Conservation (phyloP, 2,113 vertebrate species). For the Engystomops pustulosus region DNA sequence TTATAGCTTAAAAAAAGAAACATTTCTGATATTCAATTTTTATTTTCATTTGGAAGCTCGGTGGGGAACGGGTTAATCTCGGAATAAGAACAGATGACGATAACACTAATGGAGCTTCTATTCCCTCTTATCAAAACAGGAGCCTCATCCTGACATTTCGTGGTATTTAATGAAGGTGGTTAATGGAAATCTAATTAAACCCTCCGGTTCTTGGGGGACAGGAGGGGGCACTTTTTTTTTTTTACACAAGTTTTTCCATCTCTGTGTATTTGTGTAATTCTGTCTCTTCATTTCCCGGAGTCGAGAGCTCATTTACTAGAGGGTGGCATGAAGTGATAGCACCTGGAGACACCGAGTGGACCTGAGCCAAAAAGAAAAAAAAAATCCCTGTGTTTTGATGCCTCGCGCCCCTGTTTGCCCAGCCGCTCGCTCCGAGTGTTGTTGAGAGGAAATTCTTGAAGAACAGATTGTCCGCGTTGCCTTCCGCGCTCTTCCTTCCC, state of each 20-base stretch:
- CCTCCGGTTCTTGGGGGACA: slow-evolving; percentile 15
- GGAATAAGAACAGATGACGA: slow-evolving; percentile 20
- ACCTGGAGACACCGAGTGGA: slow-evolving; percentile 1
- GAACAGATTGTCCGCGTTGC: slow-evolving; percentile 51
- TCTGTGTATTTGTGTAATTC: neutral
- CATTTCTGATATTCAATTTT: too few species aligned
- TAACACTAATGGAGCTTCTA: slow-evolving; percentile 21
- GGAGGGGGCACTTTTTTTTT: neutral
- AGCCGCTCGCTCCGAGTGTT: neutral
- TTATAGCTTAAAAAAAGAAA: neutral
- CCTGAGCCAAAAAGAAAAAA: slow-evolving; percentile 33
- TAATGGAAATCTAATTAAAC: slow-evolving; percentile 58
- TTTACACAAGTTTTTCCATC: neutral
- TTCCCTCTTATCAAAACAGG: slow-evolving; percentile 48
- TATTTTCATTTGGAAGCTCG: too few species aligned
- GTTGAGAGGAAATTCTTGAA: slow-evolving; percentile 23
- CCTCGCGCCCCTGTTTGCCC: neutral
- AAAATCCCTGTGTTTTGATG: neutral
- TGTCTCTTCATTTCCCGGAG: slow-evolving; percentile 14
- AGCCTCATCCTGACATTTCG: slow-evolving; percentile 48
- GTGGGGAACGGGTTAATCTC: slow-evolving; percentile 28
- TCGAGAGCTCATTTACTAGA: slow-evolving; percentile 16
- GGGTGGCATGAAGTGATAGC: slow-evolving; percentile 1
- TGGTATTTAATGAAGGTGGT: slow-evolving; percentile 49
- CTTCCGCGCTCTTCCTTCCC: neutral